Base-by-base conservation (phyloP, 2,888 invertebrate genomes). In the Ectobius pallidus region DNA sequence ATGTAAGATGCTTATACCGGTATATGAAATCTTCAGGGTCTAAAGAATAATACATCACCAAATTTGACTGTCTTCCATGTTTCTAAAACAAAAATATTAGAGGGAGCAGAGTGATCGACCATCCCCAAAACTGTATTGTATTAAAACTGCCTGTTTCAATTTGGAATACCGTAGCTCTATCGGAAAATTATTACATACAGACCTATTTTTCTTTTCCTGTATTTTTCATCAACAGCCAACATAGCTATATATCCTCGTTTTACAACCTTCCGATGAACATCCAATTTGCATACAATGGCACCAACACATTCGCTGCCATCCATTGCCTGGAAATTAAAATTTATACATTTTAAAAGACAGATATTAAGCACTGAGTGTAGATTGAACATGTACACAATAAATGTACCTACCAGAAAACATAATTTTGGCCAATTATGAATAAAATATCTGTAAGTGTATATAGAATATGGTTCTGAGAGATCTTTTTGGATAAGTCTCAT, bases 391-490 rank as follows among this genome's bases (percentile, higher is more conserved):
- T n/a, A n/a, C n/a, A n/a, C n/a, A n/a, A n/a, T n/a, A n/a, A n/a
- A n/a, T n/a, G 71, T 76, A 84, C 90, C 87, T 85, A 93, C 93
- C 87, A 99, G 86, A 86, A 97, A 97, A 86, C 99, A 99, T 78
- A 99, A 87, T 85, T 98, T 95, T 83, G 99, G 99, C 99, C 99
- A 99, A 85, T 99, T 99, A 84, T 99, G 97, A 83, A 99, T 98
- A 87, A 99, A 99, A 88, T 99, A 99, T 86, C 99, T 92, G 87
- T 99, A 99, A 34, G 99, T 99, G 85, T 99, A 99, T 87, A 99
- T 99, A 77, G 99, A 99, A 87, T 99, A 99, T 46, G 99, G 99
- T 89, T 99, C 99, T 74, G 98, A 98, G 79, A 99, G 89, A 88
- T 99, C 99, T 84, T 97, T 97, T 83, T 98, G 97, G 83, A 99